These are phyloP conservation scores for Misgurnus anguillicaudatus DNA, from an alignment of 2,113 vertebrate species.

Conservation along the genomic window DNA sequence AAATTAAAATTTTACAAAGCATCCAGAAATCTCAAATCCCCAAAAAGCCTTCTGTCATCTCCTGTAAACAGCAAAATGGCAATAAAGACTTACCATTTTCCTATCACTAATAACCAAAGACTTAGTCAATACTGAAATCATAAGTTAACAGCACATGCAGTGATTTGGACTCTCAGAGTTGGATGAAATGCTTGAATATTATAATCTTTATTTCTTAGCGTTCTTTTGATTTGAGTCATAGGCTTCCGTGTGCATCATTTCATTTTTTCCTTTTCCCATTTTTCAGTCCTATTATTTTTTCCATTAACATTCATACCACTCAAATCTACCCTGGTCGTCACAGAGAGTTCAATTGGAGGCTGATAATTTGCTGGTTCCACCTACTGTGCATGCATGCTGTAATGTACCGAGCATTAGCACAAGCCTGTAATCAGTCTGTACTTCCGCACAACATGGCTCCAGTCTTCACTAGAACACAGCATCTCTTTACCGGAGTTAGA, in stretches of 20 bases:
- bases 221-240: background rate
- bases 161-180: background rate
- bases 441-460: constrained; percentile 58
- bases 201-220: background rate
- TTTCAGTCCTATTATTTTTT: constrained; percentile 14
- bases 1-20: too few relatives aligned
- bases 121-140: background rate
- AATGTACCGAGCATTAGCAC: constrained; percentile 59
- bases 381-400: constrained; percentile 28
- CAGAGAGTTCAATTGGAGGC: constrained; percentile 30
- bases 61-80: too few relatives aligned
- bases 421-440: constrained; percentile 67
- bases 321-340: constrained; percentile 43
- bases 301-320: constrained; percentile 32
- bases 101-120: background rate
- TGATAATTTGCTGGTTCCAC: constrained; percentile 61
- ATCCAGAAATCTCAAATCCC: background rate
- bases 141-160: background rate
- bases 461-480: constrained; percentile 37
- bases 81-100: background rate
- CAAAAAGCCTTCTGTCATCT: background rate
- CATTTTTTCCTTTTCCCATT: constrained; percentile 13
- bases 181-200: background rate
- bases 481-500: constrained; percentile 9
- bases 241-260: constrained; percentile 23